phyloP scores from a whole-genome alignment of 2,113 vertebrate genomes.

The Emydocephalus ijimae region DNA sequence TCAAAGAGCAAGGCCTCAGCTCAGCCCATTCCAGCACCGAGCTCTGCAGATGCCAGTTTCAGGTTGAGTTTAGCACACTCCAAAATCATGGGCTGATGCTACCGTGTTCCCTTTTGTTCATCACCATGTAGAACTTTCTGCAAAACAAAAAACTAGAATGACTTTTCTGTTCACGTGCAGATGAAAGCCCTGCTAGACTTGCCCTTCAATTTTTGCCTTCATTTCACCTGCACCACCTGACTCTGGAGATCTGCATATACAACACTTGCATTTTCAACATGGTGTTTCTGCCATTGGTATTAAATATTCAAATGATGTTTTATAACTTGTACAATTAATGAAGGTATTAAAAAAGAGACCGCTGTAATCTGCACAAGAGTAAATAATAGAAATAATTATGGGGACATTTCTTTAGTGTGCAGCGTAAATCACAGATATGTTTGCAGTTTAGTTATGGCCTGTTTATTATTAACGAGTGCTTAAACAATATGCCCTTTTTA shows the following conservation, averaged over 20 bases:
- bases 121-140: background rate
- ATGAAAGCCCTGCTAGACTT: background rate
- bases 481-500: background rate
- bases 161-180: background rate
- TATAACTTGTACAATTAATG: background rate
- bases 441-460: background rate
- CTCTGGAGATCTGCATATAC: background rate
- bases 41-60: conserved; percentile 49
- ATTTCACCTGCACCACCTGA: background rate
- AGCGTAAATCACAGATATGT: background rate
- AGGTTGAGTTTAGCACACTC: conserved; percentile 52
- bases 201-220: background rate
- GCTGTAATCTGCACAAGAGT: background rate
- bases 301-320: background rate
- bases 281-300: background rate
- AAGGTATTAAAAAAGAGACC: conserved; percentile 2
- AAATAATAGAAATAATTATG: background rate
- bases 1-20: conserved; percentile 58
- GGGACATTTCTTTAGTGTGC: background rate
- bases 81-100: conserved; percentile 19
- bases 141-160: background rate
- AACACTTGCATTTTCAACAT: background rate
- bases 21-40: conserved; percentile 38
- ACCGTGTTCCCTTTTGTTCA: background rate
- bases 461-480: background rate